Evolutionary conservation across 2,888 invertebrate species (phyloP).

Genomic region (Drosophila atroscutellata): DNA sequence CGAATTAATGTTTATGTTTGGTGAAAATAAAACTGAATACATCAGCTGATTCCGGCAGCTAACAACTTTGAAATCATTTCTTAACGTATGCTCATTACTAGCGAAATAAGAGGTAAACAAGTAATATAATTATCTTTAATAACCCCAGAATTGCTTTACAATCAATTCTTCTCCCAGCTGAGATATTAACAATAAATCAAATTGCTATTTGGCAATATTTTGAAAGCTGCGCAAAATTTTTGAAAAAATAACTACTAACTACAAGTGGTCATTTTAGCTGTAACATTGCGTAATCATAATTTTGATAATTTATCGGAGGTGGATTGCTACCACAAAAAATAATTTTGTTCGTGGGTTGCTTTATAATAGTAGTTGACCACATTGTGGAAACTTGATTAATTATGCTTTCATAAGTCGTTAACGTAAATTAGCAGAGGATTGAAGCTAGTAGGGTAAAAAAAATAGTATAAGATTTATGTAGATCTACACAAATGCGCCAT

Average conservation of each 20-base stretch:
- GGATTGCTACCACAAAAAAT: slow-evolving; percentile 1
- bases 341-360: not conserved
- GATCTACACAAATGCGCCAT: not conserved
- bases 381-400: not conserved
- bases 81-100: slow-evolving; percentile 1
- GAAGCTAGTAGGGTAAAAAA: not conserved
- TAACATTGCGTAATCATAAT: not conserved
- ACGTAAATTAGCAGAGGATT: not conserved
- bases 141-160: not conserved
- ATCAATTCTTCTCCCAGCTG: not conserved
- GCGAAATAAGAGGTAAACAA: not conserved
- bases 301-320: not conserved
- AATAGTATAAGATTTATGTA: not conserved
- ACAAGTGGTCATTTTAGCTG: not conserved
- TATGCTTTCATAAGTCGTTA: not conserved
- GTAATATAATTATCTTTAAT: slow-evolving; percentile 13
- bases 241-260: slow-evolving; percentile 1
- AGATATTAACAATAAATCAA: not conserved
- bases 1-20: not conserved
- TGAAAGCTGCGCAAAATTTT: not conserved
- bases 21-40: not conserved
- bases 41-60: not conserved
- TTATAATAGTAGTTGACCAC: not conserved
- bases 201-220: slow-evolving; percentile 4
- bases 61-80: not conserved